Evolutionary conservation across 1,140 invertebrate genomes (phyloP).

Genomic region (Ericerus pela): DNA sequence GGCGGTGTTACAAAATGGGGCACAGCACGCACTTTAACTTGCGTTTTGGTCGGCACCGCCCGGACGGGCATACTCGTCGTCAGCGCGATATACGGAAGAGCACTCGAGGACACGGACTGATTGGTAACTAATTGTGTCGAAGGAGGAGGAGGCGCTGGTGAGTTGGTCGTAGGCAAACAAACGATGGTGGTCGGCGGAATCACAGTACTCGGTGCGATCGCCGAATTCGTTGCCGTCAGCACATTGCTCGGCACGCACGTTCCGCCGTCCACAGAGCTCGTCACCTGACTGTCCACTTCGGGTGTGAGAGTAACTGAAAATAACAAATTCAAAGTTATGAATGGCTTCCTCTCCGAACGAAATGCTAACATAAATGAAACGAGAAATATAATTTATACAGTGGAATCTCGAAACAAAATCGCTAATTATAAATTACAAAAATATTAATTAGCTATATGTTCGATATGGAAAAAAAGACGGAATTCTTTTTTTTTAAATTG

Average conservation of each 20-base stretch:
- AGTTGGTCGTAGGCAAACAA: slow-evolving; percentile 1
- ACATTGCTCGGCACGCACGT: slow-evolving; percentile 19
- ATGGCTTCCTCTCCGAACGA: too few relatives aligned
- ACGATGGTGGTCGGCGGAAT: slow-evolving; percentile 22
- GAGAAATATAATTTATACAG: too few relatives aligned
- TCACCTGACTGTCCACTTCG: slow-evolving; percentile 33
- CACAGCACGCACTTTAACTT: slow-evolving; percentile 29
- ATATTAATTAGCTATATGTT: too few relatives aligned
- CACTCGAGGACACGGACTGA: slow-evolving; percentile 22
- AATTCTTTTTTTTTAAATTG: too few relatives aligned
- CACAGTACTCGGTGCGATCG: slow-evolving; percentile 37
- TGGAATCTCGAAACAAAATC: too few relatives aligned
- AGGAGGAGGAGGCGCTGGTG: slow-evolving; percentile 20
- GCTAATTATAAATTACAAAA: too few relatives aligned
- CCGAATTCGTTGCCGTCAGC: slow-evolving; percentile 22
- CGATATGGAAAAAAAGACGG: too few relatives aligned
- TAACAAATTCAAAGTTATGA: too few relatives aligned
- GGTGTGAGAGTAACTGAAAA: slow-evolving; percentile 35
- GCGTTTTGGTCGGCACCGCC: slow-evolving; percentile 32
- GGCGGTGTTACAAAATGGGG: too few relatives aligned
- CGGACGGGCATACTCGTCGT: slow-evolving; percentile 33
- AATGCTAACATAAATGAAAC: too few relatives aligned
- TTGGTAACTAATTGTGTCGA: slow-evolving; percentile 25
- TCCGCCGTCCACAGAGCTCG: slow-evolving; percentile 28
- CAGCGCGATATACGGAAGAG: slow-evolving; percentile 35